phyloP scores from a whole-genome alignment of 2,113 vertebrate species.

The Mormyrus lacerda region DNA sequence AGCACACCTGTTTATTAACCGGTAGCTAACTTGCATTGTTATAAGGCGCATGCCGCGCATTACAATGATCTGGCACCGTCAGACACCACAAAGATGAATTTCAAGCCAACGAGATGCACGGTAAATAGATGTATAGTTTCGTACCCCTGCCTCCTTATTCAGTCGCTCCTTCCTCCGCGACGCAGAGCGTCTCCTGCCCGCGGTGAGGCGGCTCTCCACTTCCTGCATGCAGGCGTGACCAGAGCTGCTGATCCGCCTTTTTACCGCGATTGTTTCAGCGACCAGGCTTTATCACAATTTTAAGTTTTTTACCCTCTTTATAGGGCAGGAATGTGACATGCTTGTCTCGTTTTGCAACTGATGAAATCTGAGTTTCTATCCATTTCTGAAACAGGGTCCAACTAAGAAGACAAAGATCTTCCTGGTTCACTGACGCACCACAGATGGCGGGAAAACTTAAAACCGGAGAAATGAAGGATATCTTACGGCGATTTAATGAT shows the following conservation, averaged over 20 bases:
- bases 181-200: neutral
- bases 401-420: neutral
- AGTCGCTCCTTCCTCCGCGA: neutral
- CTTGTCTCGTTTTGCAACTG: neutral
- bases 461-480: conserved; percentile 13
- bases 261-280: neutral
- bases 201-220: neutral
- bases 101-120: neutral
- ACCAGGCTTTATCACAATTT: neutral
- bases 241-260: neutral
- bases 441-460: conserved; percentile 23
- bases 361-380: neutral
- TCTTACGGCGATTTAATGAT: conserved; percentile 10
- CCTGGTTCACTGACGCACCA: neutral
- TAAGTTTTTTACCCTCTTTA: neutral
- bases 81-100: neutral
- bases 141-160: neutral
- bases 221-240: neutral
- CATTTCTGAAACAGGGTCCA: neutral
- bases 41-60: neutral
- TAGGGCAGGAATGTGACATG: neutral
- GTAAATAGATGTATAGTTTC: neutral
- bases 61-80: neutral
- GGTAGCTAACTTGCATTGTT: neutral
- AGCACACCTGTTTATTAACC: neutral